Evolutionary conservation across 2,797 vertebrate species (phyloP).

Genomic region (Erpetoichthys calabaricus): DNA sequence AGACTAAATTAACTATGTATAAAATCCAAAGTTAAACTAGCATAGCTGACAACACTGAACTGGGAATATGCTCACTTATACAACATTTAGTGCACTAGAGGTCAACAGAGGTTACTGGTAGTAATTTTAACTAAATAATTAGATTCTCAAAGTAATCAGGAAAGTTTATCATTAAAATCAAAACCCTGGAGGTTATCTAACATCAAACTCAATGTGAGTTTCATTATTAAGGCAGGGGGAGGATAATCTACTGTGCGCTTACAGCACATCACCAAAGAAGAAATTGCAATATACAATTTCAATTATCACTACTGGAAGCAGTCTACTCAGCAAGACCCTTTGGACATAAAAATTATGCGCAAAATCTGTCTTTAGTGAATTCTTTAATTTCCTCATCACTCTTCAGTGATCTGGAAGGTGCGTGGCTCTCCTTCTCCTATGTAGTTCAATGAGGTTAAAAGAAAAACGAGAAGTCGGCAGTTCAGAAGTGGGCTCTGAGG

Average conservation of each 20-base stretch:
- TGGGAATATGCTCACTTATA: not conserved
- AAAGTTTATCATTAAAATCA: slow-evolving; percentile 16
- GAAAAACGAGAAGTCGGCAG: not conserved
- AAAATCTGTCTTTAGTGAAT: not conserved
- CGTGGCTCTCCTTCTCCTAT: not conserved
- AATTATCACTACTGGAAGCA: slow-evolving; percentile 17
- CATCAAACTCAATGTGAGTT: slow-evolving; percentile 6
- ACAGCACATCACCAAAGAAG: not conserved
- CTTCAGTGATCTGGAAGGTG: not conserved
- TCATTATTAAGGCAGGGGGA: slow-evolving; percentile 18
- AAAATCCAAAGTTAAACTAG: not conserved
- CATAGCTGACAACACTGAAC: not conserved
- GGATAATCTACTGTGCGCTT: slow-evolving; percentile 8
- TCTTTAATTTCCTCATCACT: not conserved
- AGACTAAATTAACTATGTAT: not conserved
- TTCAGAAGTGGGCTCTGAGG: too few relatives aligned
- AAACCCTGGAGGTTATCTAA: slow-evolving; percentile 11
- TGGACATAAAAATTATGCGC: not conserved
- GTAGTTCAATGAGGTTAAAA: not conserved
- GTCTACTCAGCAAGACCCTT: too few relatives aligned
- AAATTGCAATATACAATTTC: slow-evolving; percentile 21
- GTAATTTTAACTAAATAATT: slow-evolving; percentile 14
- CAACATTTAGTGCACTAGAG: not conserved
- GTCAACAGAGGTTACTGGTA: not conserved
- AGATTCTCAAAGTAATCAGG: slow-evolving; percentile 21